Evolutionary conservation across 2,113 vertebrate genomes (phyloP).

Genomic region (Nesoenas mayeri): DNA sequence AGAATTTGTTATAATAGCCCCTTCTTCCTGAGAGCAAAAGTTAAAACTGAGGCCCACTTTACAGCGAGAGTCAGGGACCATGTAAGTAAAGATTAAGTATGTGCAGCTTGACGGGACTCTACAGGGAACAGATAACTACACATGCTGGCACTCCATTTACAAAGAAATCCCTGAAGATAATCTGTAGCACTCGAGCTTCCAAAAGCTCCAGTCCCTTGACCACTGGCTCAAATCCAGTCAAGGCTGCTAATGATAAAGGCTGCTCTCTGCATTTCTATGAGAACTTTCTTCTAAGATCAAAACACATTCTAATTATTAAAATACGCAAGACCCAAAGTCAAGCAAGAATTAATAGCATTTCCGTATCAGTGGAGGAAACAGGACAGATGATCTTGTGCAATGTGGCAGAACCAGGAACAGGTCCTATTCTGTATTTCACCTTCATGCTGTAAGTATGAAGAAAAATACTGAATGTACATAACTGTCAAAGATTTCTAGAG

Average conservation of each 20-base stretch:
- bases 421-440: neutral
- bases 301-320: neutral
- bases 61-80: slow-evolving; percentile 13
- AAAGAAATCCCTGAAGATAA: slow-evolving; percentile 55
- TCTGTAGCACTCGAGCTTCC: slow-evolving; percentile 28
- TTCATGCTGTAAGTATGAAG: neutral
- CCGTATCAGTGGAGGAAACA: neutral
- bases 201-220: slow-evolving; percentile 45
- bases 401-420: neutral
- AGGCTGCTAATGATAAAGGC: neutral
- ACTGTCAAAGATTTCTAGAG: neutral
- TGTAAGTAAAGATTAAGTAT: slow-evolving; percentile 48
- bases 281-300: neutral
- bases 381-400: neutral
- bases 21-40: slow-evolving; percentile 61
- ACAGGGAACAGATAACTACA: slow-evolving; percentile 50
- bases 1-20: slow-evolving; percentile 55
- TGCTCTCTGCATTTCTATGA: neutral
- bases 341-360: neutral
- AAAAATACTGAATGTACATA: neutral
- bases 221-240: slow-evolving; percentile 32
- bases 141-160: slow-evolving; percentile 35
- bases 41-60: slow-evolving; percentile 65
- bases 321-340: neutral
- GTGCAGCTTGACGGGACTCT: slow-evolving; percentile 52